A percentile compares a stretch with the other conserved stretches of the same genome.
Evolutionary conservation across 92 coral and sea anemone genomes (phyloP).

Genomic region (Phymanthus crucifer): DNA sequence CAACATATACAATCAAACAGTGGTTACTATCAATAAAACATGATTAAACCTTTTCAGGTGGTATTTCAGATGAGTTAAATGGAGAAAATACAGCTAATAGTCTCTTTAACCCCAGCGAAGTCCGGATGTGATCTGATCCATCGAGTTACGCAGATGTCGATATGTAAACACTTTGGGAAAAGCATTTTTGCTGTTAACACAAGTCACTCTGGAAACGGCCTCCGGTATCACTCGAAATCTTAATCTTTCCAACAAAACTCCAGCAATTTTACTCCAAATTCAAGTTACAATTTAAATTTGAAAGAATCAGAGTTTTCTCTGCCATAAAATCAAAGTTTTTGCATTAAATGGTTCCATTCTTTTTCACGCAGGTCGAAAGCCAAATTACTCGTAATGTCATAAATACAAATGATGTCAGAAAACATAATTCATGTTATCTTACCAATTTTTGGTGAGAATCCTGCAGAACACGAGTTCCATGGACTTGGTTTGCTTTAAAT

Average conservation of each 20-base stretch:
- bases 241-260: neutral
- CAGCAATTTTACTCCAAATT: neutral
- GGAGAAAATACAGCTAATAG: conserved; percentile 19
- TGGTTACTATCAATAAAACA: conserved; percentile 1
- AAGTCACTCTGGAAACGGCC: conserved; percentile 34
- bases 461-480: neutral
- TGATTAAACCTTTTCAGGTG: neutral
- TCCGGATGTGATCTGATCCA: conserved; percentile 33
- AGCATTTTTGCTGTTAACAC: conserved; percentile 24
- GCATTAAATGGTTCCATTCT: neutral
- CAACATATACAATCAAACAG: neutral
- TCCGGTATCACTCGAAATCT: neutral
- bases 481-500: neutral
- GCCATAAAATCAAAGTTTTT: neutral
- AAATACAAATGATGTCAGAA: neutral
- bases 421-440: neutral
- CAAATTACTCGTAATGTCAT: too few species aligned
- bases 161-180: conserved; percentile 1
- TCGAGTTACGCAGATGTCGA: conserved; percentile 23
- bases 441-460: neutral
- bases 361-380: too few species aligned
- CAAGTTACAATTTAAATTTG: neutral
- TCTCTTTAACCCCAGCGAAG: conserved; percentile 18
- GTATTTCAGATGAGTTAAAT: conserved; percentile 14
- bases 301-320: neutral